Base-by-base conservation (phyloP, 1,140 invertebrate species). In the Episyrphus balteatus region DNA sequence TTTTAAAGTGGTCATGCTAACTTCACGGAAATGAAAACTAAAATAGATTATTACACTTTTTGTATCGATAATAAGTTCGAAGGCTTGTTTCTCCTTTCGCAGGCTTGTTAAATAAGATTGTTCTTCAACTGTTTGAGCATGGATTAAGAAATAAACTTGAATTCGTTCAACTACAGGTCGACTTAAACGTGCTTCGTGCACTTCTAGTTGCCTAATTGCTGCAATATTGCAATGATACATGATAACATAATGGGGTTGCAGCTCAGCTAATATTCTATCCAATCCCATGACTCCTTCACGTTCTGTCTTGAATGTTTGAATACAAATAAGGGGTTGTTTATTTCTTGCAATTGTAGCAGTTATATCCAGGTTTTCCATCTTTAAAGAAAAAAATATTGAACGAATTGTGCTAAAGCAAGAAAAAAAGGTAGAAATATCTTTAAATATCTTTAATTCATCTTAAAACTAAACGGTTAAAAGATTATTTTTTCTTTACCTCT, bases 61-160 rank as follows among this genome's bases (percentile, higher is more conserved):
- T 18, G 90, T 83, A 63, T 84, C 78, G 52, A 95, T 96, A 5
- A 98, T 75, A 54, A 78, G 75, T 67, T 97, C 92, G 74, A 98
- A 98, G 0, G 93, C 88, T 62, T 90, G 80, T 68, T 98, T 98
- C 70, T 98, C 95, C 51, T 83, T 77, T 48, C 88, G 75, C 39
- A 98, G 72, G 6, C 84, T 80, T 2, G 91, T 96, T 13, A 98
- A 72, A 69, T 96, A 98, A 3, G 86, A 80, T 74, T 98, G 94
- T 69, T 98, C 94, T 73, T 98, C 95, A 0, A 92, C 86, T 15
- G 92, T 95, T 19, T 84, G 84, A 11, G 82, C 81, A 63, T 94
- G 92, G 41, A 94, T 80, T 18, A 96, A 62, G 56, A 95, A 92
- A 67, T 88, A 96, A n/a, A 95, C 80, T 56, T 79, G 80, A 2